phyloP scores from a whole-genome alignment of 2,888 invertebrate genomes.

The Machimus rusticus region DNA sequence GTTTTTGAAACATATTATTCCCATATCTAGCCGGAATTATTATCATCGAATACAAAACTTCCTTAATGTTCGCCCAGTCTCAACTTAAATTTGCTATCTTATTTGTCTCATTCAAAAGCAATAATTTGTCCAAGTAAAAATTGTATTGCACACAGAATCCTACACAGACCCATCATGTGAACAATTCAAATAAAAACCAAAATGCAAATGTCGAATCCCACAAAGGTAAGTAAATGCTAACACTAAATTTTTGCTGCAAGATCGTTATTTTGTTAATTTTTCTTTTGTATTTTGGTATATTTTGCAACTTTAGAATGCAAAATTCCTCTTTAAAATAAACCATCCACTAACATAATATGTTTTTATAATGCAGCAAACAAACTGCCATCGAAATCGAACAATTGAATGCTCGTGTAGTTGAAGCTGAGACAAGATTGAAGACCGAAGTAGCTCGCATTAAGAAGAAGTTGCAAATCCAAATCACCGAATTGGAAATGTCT shows the following conservation, averaged over 20 bases:
- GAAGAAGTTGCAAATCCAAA: conserved; percentile 98
- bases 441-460: conserved; percentile 95
- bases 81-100: no score
- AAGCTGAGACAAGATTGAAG: conserved; percentile 95
- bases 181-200: background rate
- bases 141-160: background rate
- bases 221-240: background rate
- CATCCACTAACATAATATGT: background rate
- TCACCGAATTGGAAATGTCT: conserved; percentile 95
- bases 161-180: background rate
- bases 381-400: conserved; percentile 98
- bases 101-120: no score
- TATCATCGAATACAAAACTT: no score
- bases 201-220: background rate
- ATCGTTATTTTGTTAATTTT: background rate
- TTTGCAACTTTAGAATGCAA: background rate
- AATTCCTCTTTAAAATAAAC: background rate
- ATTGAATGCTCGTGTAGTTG: conserved; percentile 91
- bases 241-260: background rate
- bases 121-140: background rate
- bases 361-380: conserved; percentile 79
- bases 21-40: no score
- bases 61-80: no score
- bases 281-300: background rate
- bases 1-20: no score